A percentile compares a stretch with the other conserved stretches of the same genome.
phyloP scores from a whole-genome alignment of 1,140 invertebrate species.

The Ruditapes philippinarum region DNA sequence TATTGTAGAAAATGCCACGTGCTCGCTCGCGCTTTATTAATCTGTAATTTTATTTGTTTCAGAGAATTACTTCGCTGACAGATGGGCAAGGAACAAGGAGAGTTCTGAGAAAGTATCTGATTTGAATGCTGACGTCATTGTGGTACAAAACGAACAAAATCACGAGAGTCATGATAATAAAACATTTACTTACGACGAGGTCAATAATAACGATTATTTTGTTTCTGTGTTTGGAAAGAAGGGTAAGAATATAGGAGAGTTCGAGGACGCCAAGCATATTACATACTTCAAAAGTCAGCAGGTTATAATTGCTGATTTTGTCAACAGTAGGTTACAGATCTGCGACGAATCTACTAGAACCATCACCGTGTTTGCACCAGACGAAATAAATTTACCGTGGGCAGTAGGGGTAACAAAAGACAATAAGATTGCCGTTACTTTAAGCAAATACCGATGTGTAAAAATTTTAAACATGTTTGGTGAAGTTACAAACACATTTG shows the following conservation, averaged over 20 bases:
- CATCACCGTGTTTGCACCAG: background rate
- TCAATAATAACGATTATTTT: background rate
- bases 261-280: constrained; percentile 71
- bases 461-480: constrained; percentile 57
- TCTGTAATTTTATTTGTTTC: too few species aligned
- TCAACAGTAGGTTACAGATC: constrained; percentile 70
- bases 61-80: too few species aligned
- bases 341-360: constrained; percentile 17
- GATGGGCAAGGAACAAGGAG: background rate
- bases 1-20: too few species aligned
- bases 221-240: constrained; percentile 57
- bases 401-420: constrained; percentile 36
- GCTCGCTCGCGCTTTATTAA: too few species aligned
- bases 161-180: background rate
- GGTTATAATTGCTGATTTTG: constrained; percentile 70
- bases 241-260: constrained; percentile 62
- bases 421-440: constrained; percentile 66
- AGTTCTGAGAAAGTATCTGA: background rate
- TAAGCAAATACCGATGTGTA: constrained; percentile 59
- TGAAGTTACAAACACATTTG: constrained; percentile 40
- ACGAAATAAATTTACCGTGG: constrained; percentile 66
- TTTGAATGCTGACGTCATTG: background rate
- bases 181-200: background rate
- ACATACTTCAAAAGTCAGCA: constrained; percentile 14
- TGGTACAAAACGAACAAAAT: background rate